Base-by-base conservation (phyloP, 2,888 invertebrate species). In the Trachelus troglodyta region DNA sequence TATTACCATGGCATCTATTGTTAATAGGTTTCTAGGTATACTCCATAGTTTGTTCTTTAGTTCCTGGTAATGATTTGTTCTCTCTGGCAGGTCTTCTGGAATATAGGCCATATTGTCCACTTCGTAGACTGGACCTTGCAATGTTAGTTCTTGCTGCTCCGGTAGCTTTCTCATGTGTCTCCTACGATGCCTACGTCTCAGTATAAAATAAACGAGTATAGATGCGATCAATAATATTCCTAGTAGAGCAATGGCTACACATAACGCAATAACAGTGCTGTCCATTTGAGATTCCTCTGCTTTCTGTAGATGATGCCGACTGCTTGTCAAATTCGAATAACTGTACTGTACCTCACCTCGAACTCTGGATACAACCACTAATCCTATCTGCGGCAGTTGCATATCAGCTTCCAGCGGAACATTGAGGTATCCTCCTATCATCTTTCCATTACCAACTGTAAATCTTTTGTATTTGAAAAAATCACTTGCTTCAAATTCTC, bases 71-170 rank as follows among this genome's bases (percentile, higher is more conserved):
- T 96, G 94, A 87, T 96, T 95, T 1, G 94, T 92, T 83, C 94
- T 93, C 82, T 94, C 94, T 69, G 92, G 92, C 35, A 95, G 94
- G 81, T 95, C 95, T 85, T 96, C 96, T 33, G 95, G 94, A 33
- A 96, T 93, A 85, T 96, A 97, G 0, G 95, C 96, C 85, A 95
- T 94, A 88, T 96, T 97, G 90, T 96, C 97, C 77, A 96, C 94
- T 92, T 96, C 96, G 81, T 96, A 94, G 87, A 96, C 94, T 0
- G 96, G 96, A 79, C 96, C 96, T 87, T 96, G 96, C 34, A 97
- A 90, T 0, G 96, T 96, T 92, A 95, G 91, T 88, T 95, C 95
- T 85, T 95, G 95, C 69, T 94, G 93, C 82, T 94, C 94, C 9
- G 94, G 93, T 40, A 94, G 90, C 73, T 93, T 91, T 11, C 92